Conservation (phyloP, 2,888 invertebrate species). For the Limenitis camilla region DNA sequence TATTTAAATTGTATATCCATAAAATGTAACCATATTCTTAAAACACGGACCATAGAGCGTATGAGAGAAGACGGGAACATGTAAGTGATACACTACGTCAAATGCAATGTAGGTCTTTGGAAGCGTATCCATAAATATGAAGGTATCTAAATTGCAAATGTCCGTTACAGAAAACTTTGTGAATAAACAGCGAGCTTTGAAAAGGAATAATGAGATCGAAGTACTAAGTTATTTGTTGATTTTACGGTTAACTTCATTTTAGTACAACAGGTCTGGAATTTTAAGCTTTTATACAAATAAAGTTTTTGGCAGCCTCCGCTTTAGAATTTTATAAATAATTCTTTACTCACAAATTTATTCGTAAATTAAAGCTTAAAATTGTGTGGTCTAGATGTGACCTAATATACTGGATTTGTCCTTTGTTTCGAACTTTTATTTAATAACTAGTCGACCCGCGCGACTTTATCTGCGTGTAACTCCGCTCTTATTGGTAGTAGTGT, state of each 20-base stretch:
- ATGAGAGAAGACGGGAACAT: conserved; percentile 16
- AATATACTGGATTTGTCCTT: too few relatives aligned
- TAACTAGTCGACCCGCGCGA: too few relatives aligned
- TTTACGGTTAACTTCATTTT: neutral
- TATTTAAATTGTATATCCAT: too few relatives aligned
- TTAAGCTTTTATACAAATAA: neutral
- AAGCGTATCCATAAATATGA: conserved; percentile 22
- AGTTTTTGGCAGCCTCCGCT: too few relatives aligned
- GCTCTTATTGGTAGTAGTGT: too few relatives aligned
- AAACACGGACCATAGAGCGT: conserved; percentile 1
- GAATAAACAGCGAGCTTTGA: conserved; percentile 16
- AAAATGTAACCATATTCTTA: neutral
- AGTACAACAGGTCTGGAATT: neutral
- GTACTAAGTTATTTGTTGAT: conserved; percentile 2
- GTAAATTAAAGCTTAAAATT: too few relatives aligned
- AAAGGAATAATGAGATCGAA: conserved; percentile 14
- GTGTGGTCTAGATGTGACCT: too few relatives aligned
- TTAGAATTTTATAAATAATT: too few relatives aligned
- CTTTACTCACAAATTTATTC: too few relatives aligned
- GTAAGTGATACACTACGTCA: conserved; percentile 22
- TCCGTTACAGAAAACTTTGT: conserved; percentile 15
- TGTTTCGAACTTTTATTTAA: too few relatives aligned
- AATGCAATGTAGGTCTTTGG: conserved; percentile 20
- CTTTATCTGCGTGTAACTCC: too few relatives aligned
- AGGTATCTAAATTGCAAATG: conserved; percentile 21